Conservation (phyloP, 1,140 invertebrate species). For the Agrilus planipennis region DNA sequence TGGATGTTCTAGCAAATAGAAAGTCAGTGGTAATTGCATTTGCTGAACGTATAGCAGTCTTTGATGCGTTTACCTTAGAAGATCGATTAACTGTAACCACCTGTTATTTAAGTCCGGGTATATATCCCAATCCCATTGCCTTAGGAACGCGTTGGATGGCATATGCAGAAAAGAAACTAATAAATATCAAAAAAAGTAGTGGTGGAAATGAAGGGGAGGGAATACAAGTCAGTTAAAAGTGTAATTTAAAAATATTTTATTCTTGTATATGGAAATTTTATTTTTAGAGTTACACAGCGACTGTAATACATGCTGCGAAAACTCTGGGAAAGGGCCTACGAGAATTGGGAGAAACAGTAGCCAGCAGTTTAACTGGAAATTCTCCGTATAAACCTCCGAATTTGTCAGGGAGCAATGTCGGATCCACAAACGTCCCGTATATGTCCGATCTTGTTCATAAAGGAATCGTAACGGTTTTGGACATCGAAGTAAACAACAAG, state of each 20-base stretch:
- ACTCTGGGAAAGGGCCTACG: conserved; percentile 72
- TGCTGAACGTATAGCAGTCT: conserved; percentile 79
- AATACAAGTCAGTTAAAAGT: conserved; percentile 22
- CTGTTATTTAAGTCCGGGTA: conserved; percentile 78
- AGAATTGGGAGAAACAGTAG: conserved; percentile 88
- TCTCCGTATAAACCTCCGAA: conserved; percentile 31
- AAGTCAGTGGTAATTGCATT: conserved; percentile 77
- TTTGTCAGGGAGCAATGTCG: conserved; percentile 32
- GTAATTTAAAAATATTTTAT: conserved; percentile 3
- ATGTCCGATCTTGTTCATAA: conserved; percentile 49
- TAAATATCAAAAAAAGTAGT: conserved; percentile 70
- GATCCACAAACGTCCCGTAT: conserved; percentile 27
- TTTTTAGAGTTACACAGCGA: conserved; percentile 85
- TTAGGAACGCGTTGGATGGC: conserved; percentile 71
- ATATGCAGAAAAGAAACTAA: conserved; percentile 74
- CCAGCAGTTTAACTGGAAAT: conserved; percentile 71
- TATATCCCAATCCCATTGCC: conserved; percentile 78
- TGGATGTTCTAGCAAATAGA: conserved; percentile 76
- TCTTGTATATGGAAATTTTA: conserved; percentile 6
- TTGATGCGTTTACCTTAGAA: conserved; percentile 78
- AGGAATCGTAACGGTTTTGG: conserved; percentile 80
- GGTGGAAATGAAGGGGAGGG: conserved; percentile 65
- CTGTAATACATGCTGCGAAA: conserved; percentile 90
- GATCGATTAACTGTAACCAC: conserved; percentile 77
- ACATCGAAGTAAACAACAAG: conserved; percentile 53